Evolutionary conservation across 2,888 invertebrate species (phyloP).

Genomic region (Griposia aprilina): DNA sequence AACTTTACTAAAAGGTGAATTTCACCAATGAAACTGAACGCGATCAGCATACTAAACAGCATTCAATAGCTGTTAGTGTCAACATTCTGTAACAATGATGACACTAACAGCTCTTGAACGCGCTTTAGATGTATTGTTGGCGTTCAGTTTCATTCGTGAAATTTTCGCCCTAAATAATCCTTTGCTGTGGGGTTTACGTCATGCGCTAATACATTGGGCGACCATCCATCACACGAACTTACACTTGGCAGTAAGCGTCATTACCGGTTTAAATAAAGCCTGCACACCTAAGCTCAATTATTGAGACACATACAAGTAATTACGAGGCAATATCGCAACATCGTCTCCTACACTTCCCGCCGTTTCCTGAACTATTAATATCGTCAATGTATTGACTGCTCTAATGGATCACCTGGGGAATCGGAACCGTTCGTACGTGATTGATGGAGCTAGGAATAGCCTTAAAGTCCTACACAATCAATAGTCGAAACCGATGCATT

Average conservation of each 20-base stretch:
- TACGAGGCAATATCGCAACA: constrained; percentile 15
- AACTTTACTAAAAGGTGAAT: neutral
- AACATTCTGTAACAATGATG: neutral
- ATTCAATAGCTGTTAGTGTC: neutral
- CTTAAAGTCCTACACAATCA: constrained; percentile 34
- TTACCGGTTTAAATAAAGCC: neutral
- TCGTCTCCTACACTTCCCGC: constrained; percentile 11
- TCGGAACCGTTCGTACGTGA: constrained; percentile 55
- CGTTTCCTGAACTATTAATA: constrained; percentile 53
- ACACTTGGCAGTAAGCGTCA: neutral
- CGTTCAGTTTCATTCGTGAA: neutral
- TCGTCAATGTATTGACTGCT: constrained; percentile 51
- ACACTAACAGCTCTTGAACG: neutral
- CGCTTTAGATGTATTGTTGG: no score
- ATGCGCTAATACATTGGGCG: neutral
- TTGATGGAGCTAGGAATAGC: constrained; percentile 52
- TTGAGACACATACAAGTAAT: neutral
- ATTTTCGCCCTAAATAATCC: neutral
- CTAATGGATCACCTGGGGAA: constrained; percentile 54
- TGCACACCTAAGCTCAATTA: constrained; percentile 15
- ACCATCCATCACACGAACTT: neutral
- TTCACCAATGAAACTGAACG: neutral
- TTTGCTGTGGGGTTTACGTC: neutral
- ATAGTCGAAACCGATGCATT: constrained; percentile 35
- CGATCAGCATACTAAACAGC: neutral